Evolutionary conservation across 2,888 invertebrate genomes (phyloP).

Genomic region (Zygaena filipendulae): DNA sequence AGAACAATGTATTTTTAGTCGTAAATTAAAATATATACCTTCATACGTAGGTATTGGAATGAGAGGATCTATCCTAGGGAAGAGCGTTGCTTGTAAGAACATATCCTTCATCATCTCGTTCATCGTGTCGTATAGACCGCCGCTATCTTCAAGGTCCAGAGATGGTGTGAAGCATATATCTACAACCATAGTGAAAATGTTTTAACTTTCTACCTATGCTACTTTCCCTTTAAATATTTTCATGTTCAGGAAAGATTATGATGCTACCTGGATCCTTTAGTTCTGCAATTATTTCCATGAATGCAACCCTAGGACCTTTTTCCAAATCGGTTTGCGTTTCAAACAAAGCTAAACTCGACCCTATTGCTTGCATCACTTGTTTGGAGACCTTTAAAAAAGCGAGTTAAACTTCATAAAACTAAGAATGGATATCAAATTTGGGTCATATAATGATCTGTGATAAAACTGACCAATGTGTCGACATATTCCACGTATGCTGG

Average conservation of each 20-base stretch:
- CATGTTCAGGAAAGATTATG: too few species aligned
- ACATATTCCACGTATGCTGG: constrained; percentile 61
- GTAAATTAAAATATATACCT: constrained; percentile 25
- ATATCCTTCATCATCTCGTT: constrained; percentile 80
- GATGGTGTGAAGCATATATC: constrained; percentile 79
- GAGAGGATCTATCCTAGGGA: constrained; percentile 73
- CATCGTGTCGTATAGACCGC: constrained; percentile 75
- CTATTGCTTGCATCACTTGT: constrained; percentile 53
- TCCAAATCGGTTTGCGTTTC: constrained; percentile 70
- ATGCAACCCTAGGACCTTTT: constrained; percentile 68
- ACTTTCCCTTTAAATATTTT: too few species aligned
- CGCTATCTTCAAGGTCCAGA: constrained; percentile 72
- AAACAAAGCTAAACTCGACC: constrained; percentile 67
- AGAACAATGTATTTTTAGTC: background rate
- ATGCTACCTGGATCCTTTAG: constrained; percentile 77
- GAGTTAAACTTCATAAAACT: background rate
- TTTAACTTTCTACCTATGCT: too few species aligned
- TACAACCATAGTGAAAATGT: too few species aligned
- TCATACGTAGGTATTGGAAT: constrained; percentile 48
- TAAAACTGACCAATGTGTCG: constrained; percentile 44
- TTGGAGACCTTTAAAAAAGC: constrained; percentile 36
- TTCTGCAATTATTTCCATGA: constrained; percentile 82
- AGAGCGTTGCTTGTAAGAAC: constrained; percentile 76
- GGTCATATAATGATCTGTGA: too few species aligned
- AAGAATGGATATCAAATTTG: background rate